Percentiles rank a stretch among this genome's conserved stretches.
These are phyloP conservation scores for Eurypyga helias DNA, from an alignment of 2,113 vertebrate species.

Conservation along the genomic window DNA sequence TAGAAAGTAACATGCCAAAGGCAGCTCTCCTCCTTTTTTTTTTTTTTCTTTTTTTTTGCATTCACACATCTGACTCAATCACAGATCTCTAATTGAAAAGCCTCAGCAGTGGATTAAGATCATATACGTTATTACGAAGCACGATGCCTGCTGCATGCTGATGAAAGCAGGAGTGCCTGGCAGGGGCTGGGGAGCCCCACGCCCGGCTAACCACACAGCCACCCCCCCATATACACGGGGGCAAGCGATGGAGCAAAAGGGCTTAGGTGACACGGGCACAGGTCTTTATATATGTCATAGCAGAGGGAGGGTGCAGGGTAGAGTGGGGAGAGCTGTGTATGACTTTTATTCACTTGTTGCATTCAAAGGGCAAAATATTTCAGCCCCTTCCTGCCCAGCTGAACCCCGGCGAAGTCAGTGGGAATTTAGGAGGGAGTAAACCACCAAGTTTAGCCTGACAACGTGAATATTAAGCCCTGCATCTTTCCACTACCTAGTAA, in stretches of 20 bases:
- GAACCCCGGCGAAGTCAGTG: accelerated
- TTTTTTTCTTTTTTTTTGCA: background rate
- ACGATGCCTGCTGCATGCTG: background rate
- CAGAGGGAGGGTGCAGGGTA: background rate
- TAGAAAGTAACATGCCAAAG: background rate
- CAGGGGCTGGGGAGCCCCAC: background rate
- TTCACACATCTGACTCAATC: constrained; percentile 45
- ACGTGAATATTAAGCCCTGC: background rate
- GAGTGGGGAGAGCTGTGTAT: accelerated
- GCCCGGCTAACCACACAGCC: background rate
- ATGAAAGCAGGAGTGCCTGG: background rate
- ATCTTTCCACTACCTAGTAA: background rate
- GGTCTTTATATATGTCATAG: accelerated
- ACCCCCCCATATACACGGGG: accelerated
- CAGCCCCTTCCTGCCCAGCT: background rate
- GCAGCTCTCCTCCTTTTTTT: background rate
- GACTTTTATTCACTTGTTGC: background rate
- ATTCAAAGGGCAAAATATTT: background rate
- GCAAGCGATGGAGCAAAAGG: background rate
- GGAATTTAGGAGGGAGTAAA: background rate
- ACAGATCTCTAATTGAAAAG: constrained; percentile 47
- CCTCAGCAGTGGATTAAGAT: constrained; percentile 11
- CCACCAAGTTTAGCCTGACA: accelerated
- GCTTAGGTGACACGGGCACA: accelerated
- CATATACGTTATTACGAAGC: background rate